Percentiles rank a stretch among this genome's conserved stretches.
These are phyloP conservation scores for Nudaria mundana DNA, from an alignment of 2,888 invertebrate species.

Conservation along the genomic window DNA sequence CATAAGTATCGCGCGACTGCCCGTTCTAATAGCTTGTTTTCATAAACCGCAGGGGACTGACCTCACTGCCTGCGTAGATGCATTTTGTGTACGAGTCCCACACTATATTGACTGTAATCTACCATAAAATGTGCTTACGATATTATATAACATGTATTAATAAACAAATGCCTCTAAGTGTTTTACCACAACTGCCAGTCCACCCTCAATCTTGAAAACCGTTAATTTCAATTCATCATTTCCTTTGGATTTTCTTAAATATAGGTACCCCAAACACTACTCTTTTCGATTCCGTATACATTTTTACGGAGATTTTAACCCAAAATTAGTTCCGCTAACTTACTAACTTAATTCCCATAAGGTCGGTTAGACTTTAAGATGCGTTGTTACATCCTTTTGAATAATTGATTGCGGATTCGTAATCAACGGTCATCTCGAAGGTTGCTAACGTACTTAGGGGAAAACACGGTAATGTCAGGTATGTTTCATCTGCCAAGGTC, in stretches of 20 bases:
- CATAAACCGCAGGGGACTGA: slow-evolving; percentile 11
- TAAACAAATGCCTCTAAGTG: too few species aligned
- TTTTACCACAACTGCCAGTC: too few species aligned
- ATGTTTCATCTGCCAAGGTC: slow-evolving; percentile 32
- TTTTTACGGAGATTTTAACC: slow-evolving; percentile 7
- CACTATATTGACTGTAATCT: slow-evolving; percentile 8
- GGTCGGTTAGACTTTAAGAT: slow-evolving; percentile 8
- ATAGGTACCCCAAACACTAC: too few species aligned
- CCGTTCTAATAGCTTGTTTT: slow-evolving; percentile 12
- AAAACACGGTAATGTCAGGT: slow-evolving; percentile 43
- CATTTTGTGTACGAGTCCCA: slow-evolving; percentile 5
- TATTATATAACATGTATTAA: too few species aligned
- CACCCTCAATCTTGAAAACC: too few species aligned
- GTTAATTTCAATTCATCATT: too few species aligned
- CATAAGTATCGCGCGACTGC: slow-evolving; percentile 10
- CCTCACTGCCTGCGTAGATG: slow-evolving; percentile 9
- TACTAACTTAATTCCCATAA: too few species aligned
- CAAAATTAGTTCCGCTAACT: too few species aligned
- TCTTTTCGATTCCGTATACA: slow-evolving; percentile 2
- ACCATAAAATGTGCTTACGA: too few species aligned
- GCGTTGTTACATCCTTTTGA: slow-evolving; percentile 9
- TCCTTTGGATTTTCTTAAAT: too few species aligned
- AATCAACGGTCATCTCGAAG: slow-evolving; percentile 38
- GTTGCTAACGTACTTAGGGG: slow-evolving; percentile 34
- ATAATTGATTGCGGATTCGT: too few species aligned